Percentiles rank a stretch among this genome's conserved stretches.
These are phyloP conservation scores for Galeopterus variegatus DNA, from an alignment of 2,113 vertebrate genomes.

Conservation along the genomic window DNA sequence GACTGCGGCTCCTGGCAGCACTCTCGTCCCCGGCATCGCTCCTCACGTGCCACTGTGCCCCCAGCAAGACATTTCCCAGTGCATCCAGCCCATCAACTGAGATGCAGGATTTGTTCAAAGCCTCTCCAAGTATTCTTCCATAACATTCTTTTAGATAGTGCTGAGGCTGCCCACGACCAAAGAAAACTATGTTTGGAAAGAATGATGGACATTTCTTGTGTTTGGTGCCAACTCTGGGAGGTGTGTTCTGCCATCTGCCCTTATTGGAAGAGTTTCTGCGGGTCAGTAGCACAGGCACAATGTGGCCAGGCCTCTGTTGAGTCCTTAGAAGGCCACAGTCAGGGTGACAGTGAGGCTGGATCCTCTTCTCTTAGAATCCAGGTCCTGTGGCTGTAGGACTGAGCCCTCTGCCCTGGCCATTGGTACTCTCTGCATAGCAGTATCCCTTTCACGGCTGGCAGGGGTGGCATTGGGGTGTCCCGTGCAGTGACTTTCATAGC, in stretches of 20 bases:
- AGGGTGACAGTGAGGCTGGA: not conserved
- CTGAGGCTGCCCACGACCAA: not conserved
- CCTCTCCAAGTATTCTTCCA: too few relatives aligned
- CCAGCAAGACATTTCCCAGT: not conserved
- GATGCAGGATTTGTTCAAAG: not conserved
- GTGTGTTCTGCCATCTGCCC: not conserved
- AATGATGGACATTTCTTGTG: not conserved
- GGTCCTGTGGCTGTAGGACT: not conserved
- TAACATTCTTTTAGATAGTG: not conserved
- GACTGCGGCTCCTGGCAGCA: not conserved
- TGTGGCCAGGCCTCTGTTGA: fast-evolving
- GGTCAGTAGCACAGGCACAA: fast-evolving
- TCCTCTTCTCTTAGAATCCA: not conserved
- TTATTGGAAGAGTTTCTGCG: not conserved
- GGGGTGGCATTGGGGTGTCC: not conserved
- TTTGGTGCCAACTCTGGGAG: not conserved
- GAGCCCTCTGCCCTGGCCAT: not conserved
- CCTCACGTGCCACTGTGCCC: not conserved
- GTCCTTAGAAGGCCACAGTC: not conserved
- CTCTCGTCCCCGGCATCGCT: too few relatives aligned
- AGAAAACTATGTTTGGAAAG: not conserved
- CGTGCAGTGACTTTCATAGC: not conserved
- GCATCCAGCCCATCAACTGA: not conserved
- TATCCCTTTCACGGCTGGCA: too few relatives aligned
- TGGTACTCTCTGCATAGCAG: too few relatives aligned